phyloP scores from a whole-genome alignment of 1,140 invertebrate genomes.

The Scaptomyza pallida region DNA sequence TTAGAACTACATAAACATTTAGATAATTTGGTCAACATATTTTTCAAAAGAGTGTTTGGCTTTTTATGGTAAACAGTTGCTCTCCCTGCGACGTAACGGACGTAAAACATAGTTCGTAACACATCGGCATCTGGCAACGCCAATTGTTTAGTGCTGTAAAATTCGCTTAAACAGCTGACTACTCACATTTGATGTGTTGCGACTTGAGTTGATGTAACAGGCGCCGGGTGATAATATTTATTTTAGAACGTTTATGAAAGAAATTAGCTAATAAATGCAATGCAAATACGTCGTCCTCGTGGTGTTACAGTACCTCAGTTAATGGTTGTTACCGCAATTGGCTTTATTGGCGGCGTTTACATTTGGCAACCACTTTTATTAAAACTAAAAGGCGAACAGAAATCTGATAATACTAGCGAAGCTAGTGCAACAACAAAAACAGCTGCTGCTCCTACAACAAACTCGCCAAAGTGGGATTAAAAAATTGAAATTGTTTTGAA shows the following conservation, averaged over 20 bases:
- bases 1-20: neutral
- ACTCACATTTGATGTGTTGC: neutral
- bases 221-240: conserved; percentile 19
- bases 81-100: conserved; percentile 10
- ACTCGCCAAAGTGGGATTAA: conserved; percentile 51
- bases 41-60: neutral
- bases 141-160: conserved; percentile 7
- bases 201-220: conserved; percentile 41
- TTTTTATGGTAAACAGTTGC: conserved; percentile 1
- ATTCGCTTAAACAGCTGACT: conserved; percentile 19
- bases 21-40: neutral
- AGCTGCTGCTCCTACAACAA: neutral
- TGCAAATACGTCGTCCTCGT: conserved; percentile 83
- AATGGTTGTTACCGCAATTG: conserved; percentile 82
- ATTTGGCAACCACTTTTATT: conserved; percentile 83
- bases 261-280: conserved; percentile 37
- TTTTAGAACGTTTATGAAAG: neutral
- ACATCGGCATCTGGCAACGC: conserved; percentile 31
- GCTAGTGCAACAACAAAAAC: conserved; percentile 4
- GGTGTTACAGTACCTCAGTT: conserved; percentile 81
- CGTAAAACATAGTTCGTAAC: neutral
- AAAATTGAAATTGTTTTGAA: neutral
- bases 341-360: conserved; percentile 80
- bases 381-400: conserved; percentile 64
- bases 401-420: conserved; percentile 22